These are phyloP conservation scores for Meliscaeva auricollis DNA, from an alignment of 2,888 invertebrate species.

Conservation along the genomic window DNA sequence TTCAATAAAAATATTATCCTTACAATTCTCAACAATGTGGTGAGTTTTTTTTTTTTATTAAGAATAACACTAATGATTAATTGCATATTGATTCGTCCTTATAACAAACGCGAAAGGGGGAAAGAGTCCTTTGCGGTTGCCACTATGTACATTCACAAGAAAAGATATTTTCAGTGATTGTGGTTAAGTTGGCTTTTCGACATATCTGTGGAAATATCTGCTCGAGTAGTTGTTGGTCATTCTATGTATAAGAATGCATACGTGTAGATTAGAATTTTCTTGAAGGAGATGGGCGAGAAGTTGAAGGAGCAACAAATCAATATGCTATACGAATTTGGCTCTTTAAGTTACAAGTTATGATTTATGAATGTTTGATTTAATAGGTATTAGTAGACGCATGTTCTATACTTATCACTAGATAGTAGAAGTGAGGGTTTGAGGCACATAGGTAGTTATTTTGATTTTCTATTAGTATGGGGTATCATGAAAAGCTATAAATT, in stretches of 20 bases:
- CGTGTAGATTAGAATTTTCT: background rate
- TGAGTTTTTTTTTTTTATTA: background rate
- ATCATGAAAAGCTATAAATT: constrained; percentile 33
- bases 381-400: constrained; percentile 7
- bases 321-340: constrained; percentile 28
- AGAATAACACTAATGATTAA: constrained; percentile 49
- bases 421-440: background rate
- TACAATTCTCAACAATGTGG: background rate
- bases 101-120: background rate
- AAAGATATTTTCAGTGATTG: constrained; percentile 47
- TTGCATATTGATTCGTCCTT: constrained; percentile 57
- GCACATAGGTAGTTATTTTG: background rate
- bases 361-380: constrained; percentile 48
- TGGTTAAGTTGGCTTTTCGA: constrained; percentile 38
- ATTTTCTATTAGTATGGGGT: background rate
- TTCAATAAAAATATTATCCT: background rate
- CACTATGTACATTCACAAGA: constrained; percentile 25
- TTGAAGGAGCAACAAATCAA: constrained; percentile 51
- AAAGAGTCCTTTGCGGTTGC: constrained; percentile 28
- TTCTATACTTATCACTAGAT: background rate
- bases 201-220: constrained; percentile 29
- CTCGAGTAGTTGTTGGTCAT: background rate
- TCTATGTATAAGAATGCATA: constrained; percentile 22
- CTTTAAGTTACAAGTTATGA: constrained; percentile 51
- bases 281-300: background rate